phyloP scores from a whole-genome alignment of 2,888 invertebrate genomes.

The Tinea pellionella region DNA sequence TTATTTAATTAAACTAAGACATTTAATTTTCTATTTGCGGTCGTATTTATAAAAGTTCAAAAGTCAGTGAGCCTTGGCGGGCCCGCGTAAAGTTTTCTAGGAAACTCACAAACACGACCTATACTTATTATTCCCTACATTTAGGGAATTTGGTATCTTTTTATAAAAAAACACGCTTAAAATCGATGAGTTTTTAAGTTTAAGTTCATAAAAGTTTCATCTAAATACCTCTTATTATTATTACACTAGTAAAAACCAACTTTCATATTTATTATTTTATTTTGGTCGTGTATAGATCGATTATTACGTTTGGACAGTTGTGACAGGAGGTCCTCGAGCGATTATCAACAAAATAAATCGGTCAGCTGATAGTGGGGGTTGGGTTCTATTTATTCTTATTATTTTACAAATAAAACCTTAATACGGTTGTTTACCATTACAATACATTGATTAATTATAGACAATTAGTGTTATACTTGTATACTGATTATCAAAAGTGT shows the following conservation, averaged over 20 bases:
- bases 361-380: background rate
- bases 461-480: background rate
- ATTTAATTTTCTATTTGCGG: background rate
- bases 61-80: background rate
- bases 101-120: background rate
- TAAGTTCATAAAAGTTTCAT: too few species aligned
- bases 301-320: too few species aligned
- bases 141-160: too few species aligned
- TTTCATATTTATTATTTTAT: too few species aligned
- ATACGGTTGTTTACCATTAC: background rate
- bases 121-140: too few species aligned
- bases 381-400: background rate
- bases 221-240: too few species aligned
- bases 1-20: background rate
- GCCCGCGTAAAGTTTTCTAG: background rate
- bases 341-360: background rate
- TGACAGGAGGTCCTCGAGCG: too few species aligned
- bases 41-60: background rate
- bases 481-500: background rate
- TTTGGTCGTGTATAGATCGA: too few species aligned
- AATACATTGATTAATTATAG: background rate
- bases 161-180: too few species aligned
- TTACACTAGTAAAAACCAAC: too few species aligned
- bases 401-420: background rate
- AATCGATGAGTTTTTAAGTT: too few species aligned